Percentiles rank a stretch among this genome's conserved stretches.
These are phyloP conservation scores for Melanophora roralis DNA, from an alignment of 2,888 invertebrate species.

Conservation along the genomic window DNA sequence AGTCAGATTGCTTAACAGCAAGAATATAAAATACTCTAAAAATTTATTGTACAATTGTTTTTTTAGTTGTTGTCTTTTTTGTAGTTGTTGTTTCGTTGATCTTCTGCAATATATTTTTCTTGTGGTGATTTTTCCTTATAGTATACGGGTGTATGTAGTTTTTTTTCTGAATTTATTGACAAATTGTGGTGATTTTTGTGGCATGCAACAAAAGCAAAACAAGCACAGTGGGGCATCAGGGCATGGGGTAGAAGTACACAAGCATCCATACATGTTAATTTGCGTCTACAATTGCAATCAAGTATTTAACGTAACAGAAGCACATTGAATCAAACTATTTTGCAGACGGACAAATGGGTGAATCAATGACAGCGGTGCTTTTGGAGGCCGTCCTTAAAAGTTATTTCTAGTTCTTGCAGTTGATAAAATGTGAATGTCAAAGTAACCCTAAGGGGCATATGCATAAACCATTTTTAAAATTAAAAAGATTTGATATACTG, in stretches of 20 bases:
- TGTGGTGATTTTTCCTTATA: too few species aligned
- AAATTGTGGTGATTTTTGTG: constrained; percentile 76
- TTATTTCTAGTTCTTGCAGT: background rate
- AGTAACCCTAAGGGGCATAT: too few species aligned
- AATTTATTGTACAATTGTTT: constrained; percentile 58
- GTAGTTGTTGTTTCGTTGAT: background rate
- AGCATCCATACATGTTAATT: constrained; percentile 21
- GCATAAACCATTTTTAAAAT: too few species aligned
- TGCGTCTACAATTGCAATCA: constrained; percentile 49
- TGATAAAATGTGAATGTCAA: too few species aligned
- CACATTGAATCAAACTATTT: constrained; percentile 15
- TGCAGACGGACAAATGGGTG: background rate
- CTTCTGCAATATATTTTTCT: constrained; percentile 37
- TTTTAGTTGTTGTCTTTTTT: constrained; percentile 36
- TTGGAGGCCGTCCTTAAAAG: background rate
- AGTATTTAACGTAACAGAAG: constrained; percentile 42
- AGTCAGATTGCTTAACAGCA: constrained; percentile 61
- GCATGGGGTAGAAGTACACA: constrained; percentile 58
- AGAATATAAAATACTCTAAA: constrained; percentile 66
- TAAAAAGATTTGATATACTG: too few species aligned
- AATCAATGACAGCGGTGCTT: background rate
- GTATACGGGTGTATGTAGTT: constrained; percentile 7
- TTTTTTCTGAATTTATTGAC: constrained; percentile 74
- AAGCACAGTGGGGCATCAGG: constrained; percentile 63
- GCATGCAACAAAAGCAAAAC: constrained; percentile 61